Base-by-base conservation (phyloP, 2,113 vertebrate genomes). In the Pithys albifrons region DNA sequence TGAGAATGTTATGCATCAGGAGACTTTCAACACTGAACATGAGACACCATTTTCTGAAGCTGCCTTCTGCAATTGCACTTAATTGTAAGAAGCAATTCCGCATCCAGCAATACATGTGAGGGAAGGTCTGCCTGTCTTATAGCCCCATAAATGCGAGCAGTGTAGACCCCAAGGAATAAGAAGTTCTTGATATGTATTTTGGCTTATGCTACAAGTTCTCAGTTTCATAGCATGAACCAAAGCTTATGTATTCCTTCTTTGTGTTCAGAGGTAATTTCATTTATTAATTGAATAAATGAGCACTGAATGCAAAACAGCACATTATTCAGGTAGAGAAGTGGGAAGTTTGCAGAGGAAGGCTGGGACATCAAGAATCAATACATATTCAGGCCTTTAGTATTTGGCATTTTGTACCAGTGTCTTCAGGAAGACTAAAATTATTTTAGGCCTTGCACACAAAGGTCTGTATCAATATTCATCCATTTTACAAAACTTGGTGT, bases 61-160 rank as follows among this genome's bases (percentile, higher is more conserved):
- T 45, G 22, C 27, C 12, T 81, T 85, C 52, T 67, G 22, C 29
- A 65, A 23, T 39, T 70, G 49, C 17, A 22, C 37, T 66, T 62
- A 14, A 62, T 14, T n/a, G 6, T 49, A 80, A 80, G 45, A 18
- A 79, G 7, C 23, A 85, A 85, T 74, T 80, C 51, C 20, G 33
- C 24, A 19, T 45, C 54, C 46, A 85, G 25, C 1, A 2, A n/a
- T 25, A 33, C 0, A 3, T 19, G 28, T 1, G 1, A 27, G 31
- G 8, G 43, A 37, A 85, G 57, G 16, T 33, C 61, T 33, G 46
- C 14, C 9, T 62, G 43, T 37, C 37, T 39, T 27, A 49, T 16
- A 58, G 78, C 20, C 24, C 31, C 31, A 22, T 2, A 49, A 55
- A 57, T 3, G 37, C 48, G 11, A 62, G 39, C 33, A 52, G 17